Percentiles rank a stretch among this genome's conserved stretches.
These are phyloP conservation scores for Pan paniscus DNA, from an alignment of 2,113 vertebrate genomes.

Conservation along the genomic window DNA sequence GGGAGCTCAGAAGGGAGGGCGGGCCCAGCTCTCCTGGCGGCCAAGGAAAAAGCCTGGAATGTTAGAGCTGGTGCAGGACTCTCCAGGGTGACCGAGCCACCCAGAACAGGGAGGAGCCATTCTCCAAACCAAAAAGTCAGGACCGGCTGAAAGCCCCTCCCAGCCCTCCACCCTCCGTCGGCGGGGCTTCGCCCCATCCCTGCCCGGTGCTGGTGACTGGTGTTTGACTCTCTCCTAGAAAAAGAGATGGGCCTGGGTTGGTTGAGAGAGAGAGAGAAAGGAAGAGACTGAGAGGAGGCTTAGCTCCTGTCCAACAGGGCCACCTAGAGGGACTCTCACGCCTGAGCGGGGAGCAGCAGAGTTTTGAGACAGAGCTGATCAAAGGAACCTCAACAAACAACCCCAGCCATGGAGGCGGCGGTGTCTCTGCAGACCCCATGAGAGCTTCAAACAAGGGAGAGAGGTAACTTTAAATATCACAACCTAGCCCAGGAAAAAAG, in stretches of 20 bases:
- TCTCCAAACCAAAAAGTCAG: neutral
- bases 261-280: neutral
- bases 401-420: neutral
- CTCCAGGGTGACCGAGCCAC: too few relatives aligned
- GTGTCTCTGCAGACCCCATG: neutral
- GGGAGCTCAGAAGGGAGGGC: neutral
- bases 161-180: neutral
- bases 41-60: neutral
- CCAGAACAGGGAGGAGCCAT: neutral
- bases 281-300: neutral
- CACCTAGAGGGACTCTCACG: slow-evolving; percentile 34
- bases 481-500: neutral
- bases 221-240: neutral
- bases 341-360: neutral
- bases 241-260: neutral
- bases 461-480: neutral
- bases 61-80: neutral
- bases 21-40: neutral
- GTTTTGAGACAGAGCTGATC: neutral
- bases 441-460: neutral
- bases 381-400: neutral
- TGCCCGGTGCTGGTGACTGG: neutral
- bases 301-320: slow-evolving; percentile 38
- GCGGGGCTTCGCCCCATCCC: neutral
- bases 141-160: neutral